Percentiles rank a stretch among this genome's conserved stretches.
phyloP scores from a whole-genome alignment of 1,140 invertebrate species.

The Drosophila insularis region DNA sequence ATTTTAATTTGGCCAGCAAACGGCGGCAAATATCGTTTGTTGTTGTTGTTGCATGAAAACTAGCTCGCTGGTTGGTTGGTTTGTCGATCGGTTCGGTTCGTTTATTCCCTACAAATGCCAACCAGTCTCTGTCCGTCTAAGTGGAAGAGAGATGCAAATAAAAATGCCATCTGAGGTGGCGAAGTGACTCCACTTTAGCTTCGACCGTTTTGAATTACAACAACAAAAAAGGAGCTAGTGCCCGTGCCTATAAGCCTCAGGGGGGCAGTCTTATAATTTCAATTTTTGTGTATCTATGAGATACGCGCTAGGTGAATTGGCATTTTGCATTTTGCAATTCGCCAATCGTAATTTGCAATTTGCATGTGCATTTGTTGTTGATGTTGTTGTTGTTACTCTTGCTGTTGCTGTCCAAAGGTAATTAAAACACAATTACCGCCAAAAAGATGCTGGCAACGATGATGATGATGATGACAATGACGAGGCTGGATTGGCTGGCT shows the following conservation, averaged over 20 bases:
- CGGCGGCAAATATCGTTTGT: slow-evolving; percentile 54
- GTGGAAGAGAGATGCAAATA: slow-evolving; percentile 7
- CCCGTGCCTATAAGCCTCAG: slow-evolving; percentile 20
- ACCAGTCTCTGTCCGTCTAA: slow-evolving; percentile 45
- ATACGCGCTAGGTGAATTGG: slow-evolving; percentile 69
- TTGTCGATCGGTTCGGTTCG: slow-evolving; percentile 33
- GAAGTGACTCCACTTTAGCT: slow-evolving; percentile 21
- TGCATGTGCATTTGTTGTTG: slow-evolving; percentile 32
- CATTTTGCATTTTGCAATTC: slow-evolving; percentile 68
- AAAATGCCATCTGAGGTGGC: slow-evolving; percentile 68
- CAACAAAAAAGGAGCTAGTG: slow-evolving; percentile 55
- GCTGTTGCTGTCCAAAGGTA: slow-evolving; percentile 45
- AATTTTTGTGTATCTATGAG: slow-evolving; percentile 71
- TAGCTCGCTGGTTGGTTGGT: slow-evolving; percentile 20
- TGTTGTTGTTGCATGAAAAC: slow-evolving; percentile 22
- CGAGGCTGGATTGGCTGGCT: slow-evolving; percentile 13
- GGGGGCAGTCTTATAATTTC: slow-evolving; percentile 58
- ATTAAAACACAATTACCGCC: slow-evolving; percentile 72
- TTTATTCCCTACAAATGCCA: slow-evolving; percentile 65
- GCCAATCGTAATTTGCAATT: slow-evolving; percentile 18
- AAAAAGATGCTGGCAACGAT: slow-evolving; percentile 44
- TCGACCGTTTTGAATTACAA: slow-evolving; percentile 61
- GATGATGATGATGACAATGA: slow-evolving; percentile 34
- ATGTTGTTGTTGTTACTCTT: slow-evolving; percentile 16
- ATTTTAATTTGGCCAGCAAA: slow-evolving; percentile 13